These are phyloP conservation scores for Telmatochromis sp. DNA, from an alignment of 2,113 vertebrate genomes.

Conservation along the genomic window DNA sequence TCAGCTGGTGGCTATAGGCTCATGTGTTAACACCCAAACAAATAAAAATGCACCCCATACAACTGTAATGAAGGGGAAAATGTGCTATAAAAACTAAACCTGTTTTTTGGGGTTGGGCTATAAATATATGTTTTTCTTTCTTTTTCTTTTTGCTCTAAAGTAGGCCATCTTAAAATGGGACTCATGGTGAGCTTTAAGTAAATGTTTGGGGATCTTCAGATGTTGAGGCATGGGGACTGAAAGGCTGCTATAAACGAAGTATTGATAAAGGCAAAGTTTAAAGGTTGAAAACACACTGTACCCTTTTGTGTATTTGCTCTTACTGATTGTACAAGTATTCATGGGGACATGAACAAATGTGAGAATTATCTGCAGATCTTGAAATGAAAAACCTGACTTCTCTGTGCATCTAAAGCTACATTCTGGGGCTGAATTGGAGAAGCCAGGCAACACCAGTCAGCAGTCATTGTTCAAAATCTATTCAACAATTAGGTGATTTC, in stretches of 20 bases:
- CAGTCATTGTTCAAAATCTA: background rate
- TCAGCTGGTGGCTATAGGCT: background rate
- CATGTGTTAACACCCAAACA: background rate
- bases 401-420: background rate
- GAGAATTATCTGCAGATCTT: background rate
- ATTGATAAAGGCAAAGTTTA: background rate
- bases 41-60: background rate
- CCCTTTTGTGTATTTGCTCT: background rate
- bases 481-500: background rate
- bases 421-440: background rate
- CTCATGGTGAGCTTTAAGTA: background rate
- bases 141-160: background rate
- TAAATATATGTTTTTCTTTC: background rate
- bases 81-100: accelerated
- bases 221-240: background rate
- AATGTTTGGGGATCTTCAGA: background rate
- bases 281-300: background rate
- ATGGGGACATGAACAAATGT: background rate
- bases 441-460: no score
- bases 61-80: background rate
- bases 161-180: background rate
- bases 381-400: background rate
- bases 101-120: background rate
- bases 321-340: background rate
- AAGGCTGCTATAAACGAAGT: background rate